A percentile compares a stretch with the other conserved stretches of the same genome.
Evolutionary conservation across 2,113 vertebrate genomes (phyloP).

Genomic region (Tetrao urogallus): DNA sequence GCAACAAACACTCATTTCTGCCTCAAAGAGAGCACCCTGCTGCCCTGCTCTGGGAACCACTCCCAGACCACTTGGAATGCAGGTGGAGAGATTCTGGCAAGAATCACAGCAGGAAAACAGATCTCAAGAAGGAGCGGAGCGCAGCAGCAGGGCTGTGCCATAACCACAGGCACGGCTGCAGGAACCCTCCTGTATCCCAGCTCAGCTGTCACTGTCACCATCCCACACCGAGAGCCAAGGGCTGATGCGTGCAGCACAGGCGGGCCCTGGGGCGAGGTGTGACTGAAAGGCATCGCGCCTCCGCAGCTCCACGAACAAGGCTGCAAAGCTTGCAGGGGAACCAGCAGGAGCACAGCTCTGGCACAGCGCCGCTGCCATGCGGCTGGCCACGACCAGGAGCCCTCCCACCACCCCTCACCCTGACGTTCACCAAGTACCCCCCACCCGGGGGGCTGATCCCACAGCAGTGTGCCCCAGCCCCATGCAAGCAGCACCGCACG

Average conservation of each 20-base stretch:
- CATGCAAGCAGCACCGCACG: neutral
- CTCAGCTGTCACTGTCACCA: neutral
- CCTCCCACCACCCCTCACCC: neutral
- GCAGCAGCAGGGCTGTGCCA: neutral
- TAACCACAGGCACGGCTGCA: neutral
- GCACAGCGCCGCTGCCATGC: neutral
- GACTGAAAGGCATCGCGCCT: neutral
- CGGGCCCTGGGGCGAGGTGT: neutral
- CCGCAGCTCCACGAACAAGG: too few relatives aligned
- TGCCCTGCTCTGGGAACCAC: conserved; percentile 12
- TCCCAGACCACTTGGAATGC: neutral
- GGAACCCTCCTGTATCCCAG: neutral
- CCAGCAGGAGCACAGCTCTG: fast-evolving
- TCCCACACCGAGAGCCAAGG: neutral
- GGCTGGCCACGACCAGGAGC: neutral
- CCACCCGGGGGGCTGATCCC: neutral
- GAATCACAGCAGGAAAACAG: neutral
- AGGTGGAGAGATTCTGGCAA: neutral
- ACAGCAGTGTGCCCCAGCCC: conserved; percentile 3
- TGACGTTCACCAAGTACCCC: neutral
- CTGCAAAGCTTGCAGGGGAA: neutral
- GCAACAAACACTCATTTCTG: neutral
- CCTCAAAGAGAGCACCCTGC: conserved; percentile 4
- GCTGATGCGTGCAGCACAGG: neutral
- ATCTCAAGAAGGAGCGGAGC: neutral